These are phyloP conservation scores for Philopedon plagiatum DNA, from an alignment of 2,888 invertebrate species.

Conservation along the genomic window DNA sequence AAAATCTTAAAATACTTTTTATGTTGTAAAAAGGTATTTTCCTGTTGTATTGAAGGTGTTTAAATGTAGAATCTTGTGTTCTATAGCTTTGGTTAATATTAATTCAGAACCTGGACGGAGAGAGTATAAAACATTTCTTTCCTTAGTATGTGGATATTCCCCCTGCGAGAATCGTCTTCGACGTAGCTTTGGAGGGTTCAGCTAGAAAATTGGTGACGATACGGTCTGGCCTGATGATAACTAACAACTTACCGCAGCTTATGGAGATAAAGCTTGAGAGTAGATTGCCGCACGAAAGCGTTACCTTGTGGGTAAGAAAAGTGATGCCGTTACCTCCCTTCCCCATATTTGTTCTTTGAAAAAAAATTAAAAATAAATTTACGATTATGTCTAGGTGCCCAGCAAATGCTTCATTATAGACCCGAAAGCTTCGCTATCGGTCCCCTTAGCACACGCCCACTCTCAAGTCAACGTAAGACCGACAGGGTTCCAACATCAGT, in stretches of 20 bases:
- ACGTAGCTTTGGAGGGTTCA: constrained; percentile 92
- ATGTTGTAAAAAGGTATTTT: too few relatives aligned
- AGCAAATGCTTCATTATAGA: constrained; percentile 67
- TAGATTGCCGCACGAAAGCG: constrained; percentile 66
- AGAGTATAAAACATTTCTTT: background rate
- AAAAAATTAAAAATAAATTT: background rate
- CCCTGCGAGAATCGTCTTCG: constrained; percentile 89
- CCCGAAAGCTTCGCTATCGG: constrained; percentile 76
- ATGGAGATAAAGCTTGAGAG: constrained; percentile 82
- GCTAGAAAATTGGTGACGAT: constrained; percentile 95
- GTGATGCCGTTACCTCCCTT: background rate
- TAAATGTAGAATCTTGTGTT: too few relatives aligned
- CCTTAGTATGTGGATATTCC: constrained; percentile 59
- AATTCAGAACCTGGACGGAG: too few relatives aligned
- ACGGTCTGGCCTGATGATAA: constrained; percentile 88
- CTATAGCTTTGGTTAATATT: too few relatives aligned
- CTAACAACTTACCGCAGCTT: constrained; percentile 82
- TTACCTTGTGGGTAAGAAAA: constrained; percentile 58
- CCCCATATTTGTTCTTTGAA: too few relatives aligned
- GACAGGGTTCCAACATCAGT: constrained; percentile 64
- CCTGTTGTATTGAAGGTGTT: too few relatives aligned
- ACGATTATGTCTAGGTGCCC: constrained; percentile 53
- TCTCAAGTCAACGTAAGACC: constrained; percentile 85
- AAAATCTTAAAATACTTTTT: too few relatives aligned
- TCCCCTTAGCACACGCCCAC: constrained; percentile 84